Percentiles rank a stretch among this genome's conserved stretches.
phyloP scores from a whole-genome alignment of 2,113 vertebrate genomes.

The Macaca mulatta region DNA sequence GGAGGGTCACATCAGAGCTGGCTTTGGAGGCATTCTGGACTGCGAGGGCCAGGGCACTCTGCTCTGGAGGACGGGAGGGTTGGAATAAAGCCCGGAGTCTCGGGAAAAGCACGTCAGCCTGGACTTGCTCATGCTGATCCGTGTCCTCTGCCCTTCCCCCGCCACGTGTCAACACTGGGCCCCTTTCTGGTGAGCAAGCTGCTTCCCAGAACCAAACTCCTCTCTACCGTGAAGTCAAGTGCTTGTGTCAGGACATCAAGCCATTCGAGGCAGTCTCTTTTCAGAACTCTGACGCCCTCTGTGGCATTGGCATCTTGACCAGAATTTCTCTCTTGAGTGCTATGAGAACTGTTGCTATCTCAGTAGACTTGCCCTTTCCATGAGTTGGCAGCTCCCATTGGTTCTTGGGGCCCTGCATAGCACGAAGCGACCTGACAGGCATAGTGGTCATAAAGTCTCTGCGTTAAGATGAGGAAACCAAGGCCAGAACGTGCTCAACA shows the following conservation, averaged over 20 bases:
- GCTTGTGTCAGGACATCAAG: not conserved
- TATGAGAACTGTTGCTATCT: not conserved
- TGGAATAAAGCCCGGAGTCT: not conserved
- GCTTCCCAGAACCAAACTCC: not conserved
- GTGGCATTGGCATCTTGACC: not conserved
- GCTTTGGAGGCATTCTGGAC: not conserved
- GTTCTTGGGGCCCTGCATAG: not conserved
- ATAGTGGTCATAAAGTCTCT: not conserved
- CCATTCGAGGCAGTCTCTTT: not conserved
- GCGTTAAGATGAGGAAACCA: not conserved
- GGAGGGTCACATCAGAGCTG: not conserved
- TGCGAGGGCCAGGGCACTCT: not conserved
- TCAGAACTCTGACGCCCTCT: not conserved
- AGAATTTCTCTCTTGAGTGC: not conserved
- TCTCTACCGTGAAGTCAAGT: not conserved
- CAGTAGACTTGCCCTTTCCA: not conserved
- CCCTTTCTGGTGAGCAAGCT: not conserved
- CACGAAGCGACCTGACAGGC: not conserved
- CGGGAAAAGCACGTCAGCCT: not conserved
- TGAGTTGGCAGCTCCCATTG: not conserved
- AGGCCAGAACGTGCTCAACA: not conserved
- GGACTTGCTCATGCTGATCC: not conserved
- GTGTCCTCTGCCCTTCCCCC: not conserved
- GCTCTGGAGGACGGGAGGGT: not conserved
- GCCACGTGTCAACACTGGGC: not conserved